phyloP scores from a whole-genome alignment of 2,888 invertebrate species.

The Tenthredo scrophulariae region DNA sequence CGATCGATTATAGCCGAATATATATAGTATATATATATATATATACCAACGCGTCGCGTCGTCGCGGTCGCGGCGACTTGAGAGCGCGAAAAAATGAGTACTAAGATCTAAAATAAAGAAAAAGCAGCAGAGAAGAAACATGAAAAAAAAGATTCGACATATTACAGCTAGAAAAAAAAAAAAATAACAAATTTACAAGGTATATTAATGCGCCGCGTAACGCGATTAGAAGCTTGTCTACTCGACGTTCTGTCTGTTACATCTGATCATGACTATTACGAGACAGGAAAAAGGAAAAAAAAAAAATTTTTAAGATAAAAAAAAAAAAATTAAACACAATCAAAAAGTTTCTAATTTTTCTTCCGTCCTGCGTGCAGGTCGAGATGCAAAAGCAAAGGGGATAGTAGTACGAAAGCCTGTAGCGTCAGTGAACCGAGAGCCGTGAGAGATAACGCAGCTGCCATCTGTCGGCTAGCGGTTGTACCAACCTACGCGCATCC shows the following conservation, averaged over 20 bases:
- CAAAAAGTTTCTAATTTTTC: background rate
- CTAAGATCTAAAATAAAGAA: background rate
- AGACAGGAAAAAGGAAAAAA: background rate
- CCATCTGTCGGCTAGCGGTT: conserved; percentile 75
- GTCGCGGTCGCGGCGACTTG: background rate
- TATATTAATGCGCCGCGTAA: background rate
- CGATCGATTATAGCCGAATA: background rate
- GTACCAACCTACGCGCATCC: conserved; percentile 67
- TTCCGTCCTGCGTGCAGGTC: background rate
- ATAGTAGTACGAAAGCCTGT: background rate
- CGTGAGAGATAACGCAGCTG: conserved; percentile 75
- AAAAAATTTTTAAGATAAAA: background rate
- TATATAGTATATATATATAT: too few species aligned
- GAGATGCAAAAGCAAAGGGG: conserved; percentile 13
- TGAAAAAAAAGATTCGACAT: background rate
- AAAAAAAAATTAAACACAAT: background rate
- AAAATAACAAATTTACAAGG: background rate
- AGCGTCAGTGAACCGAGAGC: conserved; percentile 55
- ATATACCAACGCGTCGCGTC: background rate
- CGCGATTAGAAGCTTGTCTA: background rate
- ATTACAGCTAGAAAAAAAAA: background rate
- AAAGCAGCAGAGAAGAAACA: background rate
- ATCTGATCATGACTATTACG: background rate
- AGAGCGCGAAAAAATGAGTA: background rate
- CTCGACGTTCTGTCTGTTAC: background rate